Conservation (phyloP, 2,888 invertebrate genomes). For the Ferdinandea cuprea region DNA sequence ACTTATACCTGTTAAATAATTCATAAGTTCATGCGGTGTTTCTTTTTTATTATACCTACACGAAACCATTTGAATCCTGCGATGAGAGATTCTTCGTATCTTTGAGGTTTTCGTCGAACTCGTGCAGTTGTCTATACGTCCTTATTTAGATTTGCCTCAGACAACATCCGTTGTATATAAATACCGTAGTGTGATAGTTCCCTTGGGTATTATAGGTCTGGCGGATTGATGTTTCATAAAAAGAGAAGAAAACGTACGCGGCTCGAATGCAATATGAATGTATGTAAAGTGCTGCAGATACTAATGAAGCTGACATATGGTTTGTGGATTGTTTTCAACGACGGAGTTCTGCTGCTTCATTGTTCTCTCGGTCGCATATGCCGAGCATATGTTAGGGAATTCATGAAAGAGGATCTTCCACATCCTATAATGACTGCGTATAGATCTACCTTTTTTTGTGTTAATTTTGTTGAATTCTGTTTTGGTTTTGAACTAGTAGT, state of each 20-base stretch:
- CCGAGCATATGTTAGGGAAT: conserved; percentile 41
- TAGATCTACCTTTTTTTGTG: neutral
- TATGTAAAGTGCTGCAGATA: neutral
- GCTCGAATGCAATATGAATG: conserved; percentile 32
- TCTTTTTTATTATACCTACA: too few relatives aligned
- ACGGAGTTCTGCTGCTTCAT: neutral
- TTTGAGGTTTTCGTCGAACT: conserved; percentile 5
- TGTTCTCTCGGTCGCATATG: conserved; percentile 31
- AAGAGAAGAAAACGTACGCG: conserved; percentile 15
- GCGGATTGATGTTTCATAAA: conserved; percentile 57
- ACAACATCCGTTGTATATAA: conserved; percentile 50
- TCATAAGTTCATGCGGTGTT: too few relatives aligned
- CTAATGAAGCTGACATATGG: too few relatives aligned
- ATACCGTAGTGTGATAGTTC: neutral
- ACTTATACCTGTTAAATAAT: neutral
- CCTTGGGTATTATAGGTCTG: conserved; percentile 9
- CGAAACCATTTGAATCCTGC: neutral
- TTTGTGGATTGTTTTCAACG: neutral
- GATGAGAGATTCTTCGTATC: conserved; percentile 25
- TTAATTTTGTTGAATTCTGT: conserved; percentile 1
- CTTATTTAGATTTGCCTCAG: conserved; percentile 28
- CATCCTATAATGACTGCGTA: conserved; percentile 1
- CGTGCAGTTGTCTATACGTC: too few relatives aligned
- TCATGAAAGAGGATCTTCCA: neutral
- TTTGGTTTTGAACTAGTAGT: too few relatives aligned